These are phyloP conservation scores for Philonicus albiceps DNA, from an alignment of 2,888 invertebrate genomes.

Conservation along the genomic window DNA sequence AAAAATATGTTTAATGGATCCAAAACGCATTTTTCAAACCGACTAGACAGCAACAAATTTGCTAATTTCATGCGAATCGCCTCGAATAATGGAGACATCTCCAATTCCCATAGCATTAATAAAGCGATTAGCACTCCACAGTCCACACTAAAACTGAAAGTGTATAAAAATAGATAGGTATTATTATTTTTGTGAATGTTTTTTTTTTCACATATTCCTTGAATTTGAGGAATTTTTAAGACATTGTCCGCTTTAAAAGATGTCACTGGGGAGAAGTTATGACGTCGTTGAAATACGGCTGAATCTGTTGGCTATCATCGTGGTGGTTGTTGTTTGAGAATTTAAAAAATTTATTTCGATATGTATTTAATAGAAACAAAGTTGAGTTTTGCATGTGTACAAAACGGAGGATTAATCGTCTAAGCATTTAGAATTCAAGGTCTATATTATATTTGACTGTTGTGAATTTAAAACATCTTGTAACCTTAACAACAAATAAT, in stretches of 20 bases:
- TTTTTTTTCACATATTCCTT: background rate
- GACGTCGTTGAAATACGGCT: background rate
- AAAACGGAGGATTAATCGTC: background rate
- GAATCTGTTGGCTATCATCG: background rate
- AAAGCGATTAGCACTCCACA: background rate
- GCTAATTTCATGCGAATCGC: background rate
- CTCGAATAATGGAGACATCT: background rate
- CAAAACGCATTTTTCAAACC: background rate
- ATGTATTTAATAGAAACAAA: background rate
- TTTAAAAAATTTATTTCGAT: background rate
- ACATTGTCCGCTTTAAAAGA: background rate
- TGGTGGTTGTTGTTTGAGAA: background rate
- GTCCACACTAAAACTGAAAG: background rate
- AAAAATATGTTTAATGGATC: background rate
- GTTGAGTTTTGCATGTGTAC: background rate
- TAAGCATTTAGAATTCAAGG: background rate
- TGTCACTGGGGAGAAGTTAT: background rate
- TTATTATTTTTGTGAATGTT: background rate
- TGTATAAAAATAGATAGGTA: background rate
- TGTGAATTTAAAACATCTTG: background rate
- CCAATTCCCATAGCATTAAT: background rate
- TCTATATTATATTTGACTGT: background rate
- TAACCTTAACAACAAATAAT: too few relatives aligned
- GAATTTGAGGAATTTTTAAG: background rate
- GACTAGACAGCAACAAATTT: background rate